phyloP scores from a whole-genome alignment of 2,797 vertebrate genomes.

The Sylvia borin region DNA sequence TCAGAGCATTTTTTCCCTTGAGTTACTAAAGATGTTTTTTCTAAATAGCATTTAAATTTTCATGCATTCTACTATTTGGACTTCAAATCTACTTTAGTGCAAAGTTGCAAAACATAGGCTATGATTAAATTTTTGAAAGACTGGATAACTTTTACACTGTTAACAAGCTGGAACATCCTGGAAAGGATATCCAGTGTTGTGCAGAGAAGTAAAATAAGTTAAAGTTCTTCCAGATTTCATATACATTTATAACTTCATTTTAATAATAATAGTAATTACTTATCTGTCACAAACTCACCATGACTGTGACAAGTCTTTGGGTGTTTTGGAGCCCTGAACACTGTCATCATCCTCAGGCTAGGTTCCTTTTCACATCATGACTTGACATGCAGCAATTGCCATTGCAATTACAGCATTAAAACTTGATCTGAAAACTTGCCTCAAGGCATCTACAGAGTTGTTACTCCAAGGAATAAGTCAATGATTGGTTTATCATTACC shows the following conservation, averaged over 20 bases:
- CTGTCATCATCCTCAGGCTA: not conserved
- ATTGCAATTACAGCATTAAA: not conserved
- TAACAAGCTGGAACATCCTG: not conserved
- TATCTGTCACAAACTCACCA: not conserved
- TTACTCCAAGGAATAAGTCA: not conserved
- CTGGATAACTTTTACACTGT: not conserved
- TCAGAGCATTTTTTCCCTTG: not conserved
- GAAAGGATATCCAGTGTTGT: not conserved
- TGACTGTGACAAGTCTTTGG: not conserved
- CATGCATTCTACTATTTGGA: not conserved
- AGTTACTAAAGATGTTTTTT: not conserved
- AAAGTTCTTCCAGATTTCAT: not conserved
- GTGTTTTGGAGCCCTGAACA: not conserved
- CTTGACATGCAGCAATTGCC: not conserved
- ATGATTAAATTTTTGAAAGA: not conserved
- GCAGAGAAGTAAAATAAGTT: not conserved
- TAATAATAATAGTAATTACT: not conserved
- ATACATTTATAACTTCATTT: not conserved
- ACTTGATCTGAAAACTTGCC: not conserved
- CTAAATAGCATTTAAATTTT: not conserved
- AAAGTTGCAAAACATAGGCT: not conserved
- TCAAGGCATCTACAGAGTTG: not conserved
- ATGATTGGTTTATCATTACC: not conserved
- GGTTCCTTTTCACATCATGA: not conserved
- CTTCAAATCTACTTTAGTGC: not conserved